phyloP scores from a whole-genome alignment of 2,797 vertebrate genomes.

The Galaxias olidus region DNA sequence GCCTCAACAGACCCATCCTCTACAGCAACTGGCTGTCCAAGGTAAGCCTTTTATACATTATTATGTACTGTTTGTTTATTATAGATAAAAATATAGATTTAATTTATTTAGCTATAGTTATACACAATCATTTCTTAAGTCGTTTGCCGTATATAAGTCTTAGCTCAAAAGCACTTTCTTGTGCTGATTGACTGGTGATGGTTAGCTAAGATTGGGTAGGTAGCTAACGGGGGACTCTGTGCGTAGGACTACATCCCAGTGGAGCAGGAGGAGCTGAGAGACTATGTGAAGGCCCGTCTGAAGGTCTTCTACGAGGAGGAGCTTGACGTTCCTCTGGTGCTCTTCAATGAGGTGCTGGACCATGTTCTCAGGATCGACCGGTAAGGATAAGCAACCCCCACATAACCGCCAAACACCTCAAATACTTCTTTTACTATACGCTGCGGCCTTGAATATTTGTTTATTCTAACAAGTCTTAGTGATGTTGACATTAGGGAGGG shows the following conservation, averaged over 20 bases:
- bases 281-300: conserved; percentile 97
- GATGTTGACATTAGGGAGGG: no score
- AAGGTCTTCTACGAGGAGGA: conserved; percentile 99
- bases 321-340: conserved; percentile 94
- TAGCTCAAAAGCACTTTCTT: no score
- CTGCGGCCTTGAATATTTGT: no score
- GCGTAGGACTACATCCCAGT: conserved; percentile 96
- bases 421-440: no score
- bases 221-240: not conserved
- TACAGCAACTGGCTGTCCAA: conserved; percentile 99
- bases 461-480: no score
- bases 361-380: conserved; percentile 96
- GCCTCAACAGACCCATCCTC: conserved; percentile 91
- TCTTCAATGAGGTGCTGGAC: conserved; percentile 98
- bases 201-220: not conserved
- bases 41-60: conserved; percentile 63
- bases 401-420: no score
- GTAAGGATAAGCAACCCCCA: conserved; percentile 68
- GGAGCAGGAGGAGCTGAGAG: conserved; percentile 96
- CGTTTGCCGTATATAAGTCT: no score
- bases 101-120: not conserved
- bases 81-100: not conserved
- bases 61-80: not conserved
- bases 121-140: no score
- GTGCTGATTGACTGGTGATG: not conserved